A percentile compares a stretch with the other conserved stretches of the same genome.
These are phyloP conservation scores for Diachrysia chrysitis DNA, from an alignment of 2,888 invertebrate genomes.

Conservation along the genomic window DNA sequence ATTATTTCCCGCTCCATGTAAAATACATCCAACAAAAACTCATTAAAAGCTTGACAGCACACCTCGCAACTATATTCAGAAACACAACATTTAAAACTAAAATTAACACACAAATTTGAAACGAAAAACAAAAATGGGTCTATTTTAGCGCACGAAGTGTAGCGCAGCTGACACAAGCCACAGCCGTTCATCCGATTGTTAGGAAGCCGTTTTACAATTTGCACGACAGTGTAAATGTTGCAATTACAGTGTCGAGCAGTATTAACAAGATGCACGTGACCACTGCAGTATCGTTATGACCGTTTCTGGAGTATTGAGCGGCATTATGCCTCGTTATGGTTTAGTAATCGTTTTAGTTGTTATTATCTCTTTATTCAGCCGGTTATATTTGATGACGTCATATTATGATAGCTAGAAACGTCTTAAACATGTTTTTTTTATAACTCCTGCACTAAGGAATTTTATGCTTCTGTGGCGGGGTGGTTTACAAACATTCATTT, in stretches of 20 bases:
- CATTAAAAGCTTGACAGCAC: conserved; percentile 46
- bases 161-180: conserved; percentile 56
- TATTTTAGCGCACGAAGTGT: conserved; percentile 48
- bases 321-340: conserved; percentile 49
- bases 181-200: conserved; percentile 56
- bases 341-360: conserved; percentile 41
- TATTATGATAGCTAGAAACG: not conserved
- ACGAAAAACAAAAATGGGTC: conserved; percentile 58
- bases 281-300: conserved; percentile 35
- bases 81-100: conserved; percentile 48
- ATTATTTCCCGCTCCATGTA: conserved; percentile 24
- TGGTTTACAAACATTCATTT: no score
- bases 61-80: conserved; percentile 41
- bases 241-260: conserved; percentile 54
- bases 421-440: no score
- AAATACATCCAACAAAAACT: conserved; percentile 35
- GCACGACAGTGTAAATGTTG: conserved; percentile 59
- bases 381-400: conserved; percentile 28
- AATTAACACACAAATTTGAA: conserved; percentile 53
- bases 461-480: no score
- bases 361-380: conserved; percentile 47
- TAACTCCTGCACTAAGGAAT: no score
- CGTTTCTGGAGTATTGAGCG: conserved; percentile 28
- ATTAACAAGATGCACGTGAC: conserved; percentile 54
- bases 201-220: conserved; percentile 54